Percentiles rank a stretch among this genome's conserved stretches.
These are phyloP conservation scores for Magallana angulata DNA, from an alignment of 1,140 invertebrate genomes.

Conservation along the genomic window DNA sequence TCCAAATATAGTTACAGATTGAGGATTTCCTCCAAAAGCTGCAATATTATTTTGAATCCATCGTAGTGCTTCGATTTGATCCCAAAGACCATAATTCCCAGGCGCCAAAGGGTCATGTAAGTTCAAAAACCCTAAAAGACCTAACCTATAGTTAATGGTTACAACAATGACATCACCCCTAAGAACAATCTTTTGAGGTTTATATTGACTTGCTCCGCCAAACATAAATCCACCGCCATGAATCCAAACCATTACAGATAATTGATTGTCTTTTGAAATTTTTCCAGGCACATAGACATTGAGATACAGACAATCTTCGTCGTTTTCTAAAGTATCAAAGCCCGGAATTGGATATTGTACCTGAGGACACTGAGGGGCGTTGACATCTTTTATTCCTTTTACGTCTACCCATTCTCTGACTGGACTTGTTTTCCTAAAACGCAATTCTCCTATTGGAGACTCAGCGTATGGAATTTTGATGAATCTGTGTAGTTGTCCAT, in stretches of 20 bases:
- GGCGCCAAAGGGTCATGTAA: slow-evolving; percentile 20
- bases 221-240: slow-evolving; percentile 78
- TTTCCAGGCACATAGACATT: slow-evolving; percentile 55
- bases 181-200: slow-evolving; percentile 85
- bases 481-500: not conserved
- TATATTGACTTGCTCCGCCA: slow-evolving; percentile 73
- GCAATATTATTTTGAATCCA: slow-evolving; percentile 71
- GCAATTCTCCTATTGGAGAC: slow-evolving; percentile 26
- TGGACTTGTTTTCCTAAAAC: slow-evolving; percentile 1
- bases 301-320: slow-evolving; percentile 56
- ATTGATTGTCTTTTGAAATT: not conserved
- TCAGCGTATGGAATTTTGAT: slow-evolving; percentile 22
- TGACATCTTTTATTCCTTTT: not conserved
- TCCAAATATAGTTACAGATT: slow-evolving; percentile 63
- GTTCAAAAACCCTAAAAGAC: slow-evolving; percentile 81
- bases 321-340: not conserved
- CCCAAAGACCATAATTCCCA: slow-evolving; percentile 71
- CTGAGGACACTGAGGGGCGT: not conserved
- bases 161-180: slow-evolving; percentile 86
- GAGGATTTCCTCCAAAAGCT: slow-evolving; percentile 68
- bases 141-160: slow-evolving; percentile 88
- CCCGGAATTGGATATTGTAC: not conserved
- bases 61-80: slow-evolving; percentile 65
- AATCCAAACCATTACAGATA: slow-evolving; percentile 76
- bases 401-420: not conserved